Conservation (phyloP, 2,888 invertebrate genomes). For the Apamea crenata region DNA sequence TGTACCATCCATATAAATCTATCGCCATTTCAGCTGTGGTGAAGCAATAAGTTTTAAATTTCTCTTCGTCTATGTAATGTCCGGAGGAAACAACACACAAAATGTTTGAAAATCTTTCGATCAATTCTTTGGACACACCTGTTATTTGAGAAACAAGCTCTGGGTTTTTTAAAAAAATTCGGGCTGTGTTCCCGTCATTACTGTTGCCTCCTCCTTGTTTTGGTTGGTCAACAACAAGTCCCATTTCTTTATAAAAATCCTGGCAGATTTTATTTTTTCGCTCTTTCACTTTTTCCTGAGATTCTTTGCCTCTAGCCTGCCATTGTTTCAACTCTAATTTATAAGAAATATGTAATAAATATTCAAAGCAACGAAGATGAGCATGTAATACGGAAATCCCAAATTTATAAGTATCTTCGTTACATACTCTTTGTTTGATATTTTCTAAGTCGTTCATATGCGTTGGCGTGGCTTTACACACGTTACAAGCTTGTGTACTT, state of each 20-base stretch:
- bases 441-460: constrained; percentile 5
- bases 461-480: not conserved
- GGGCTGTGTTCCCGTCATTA: not conserved
- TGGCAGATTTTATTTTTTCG: constrained; percentile 3
- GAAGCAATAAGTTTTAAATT: not conserved
- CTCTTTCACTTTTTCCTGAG: not conserved
- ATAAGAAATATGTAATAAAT: constrained; percentile 9
- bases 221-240: constrained; percentile 15
- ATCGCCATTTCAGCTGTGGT: constrained; percentile 4
- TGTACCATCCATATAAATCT: constrained; percentile 5
- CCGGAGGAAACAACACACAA: not conserved
- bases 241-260: constrained; percentile 5
- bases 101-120: not conserved
- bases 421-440: constrained; percentile 7
- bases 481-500: constrained; percentile 19
- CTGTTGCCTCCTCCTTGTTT: constrained; percentile 15
- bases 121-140: constrained; percentile 2
- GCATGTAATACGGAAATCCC: constrained; percentile 1
- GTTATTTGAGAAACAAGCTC: not conserved
- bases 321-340: constrained; percentile 11
- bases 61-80: not conserved
- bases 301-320: constrained; percentile 10
- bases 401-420: constrained; percentile 12
- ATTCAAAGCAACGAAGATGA: constrained; percentile 6
- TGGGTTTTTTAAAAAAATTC: not conserved